A percentile compares a stretch with the other conserved stretches of the same genome.
These are phyloP conservation scores for Cabera pusaria DNA, from an alignment of 2,888 invertebrate genomes.

Conservation along the genomic window DNA sequence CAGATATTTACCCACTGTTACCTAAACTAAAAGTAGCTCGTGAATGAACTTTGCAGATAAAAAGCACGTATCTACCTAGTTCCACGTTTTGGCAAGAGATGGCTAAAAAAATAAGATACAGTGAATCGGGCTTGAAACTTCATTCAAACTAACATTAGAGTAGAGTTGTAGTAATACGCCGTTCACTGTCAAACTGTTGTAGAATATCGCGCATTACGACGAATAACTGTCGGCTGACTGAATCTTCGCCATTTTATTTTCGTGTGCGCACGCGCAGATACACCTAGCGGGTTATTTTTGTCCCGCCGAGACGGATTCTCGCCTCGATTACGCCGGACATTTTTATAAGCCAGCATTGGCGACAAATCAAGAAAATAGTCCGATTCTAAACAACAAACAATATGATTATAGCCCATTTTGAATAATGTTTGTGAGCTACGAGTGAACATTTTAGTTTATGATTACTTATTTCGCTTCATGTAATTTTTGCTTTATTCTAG, in stretches of 20 bases:
- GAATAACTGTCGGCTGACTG: constrained; percentile 58
- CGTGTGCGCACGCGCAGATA: constrained; percentile 50
- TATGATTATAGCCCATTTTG: constrained; percentile 74
- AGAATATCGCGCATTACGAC: constrained; percentile 54
- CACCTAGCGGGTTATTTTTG: constrained; percentile 67
- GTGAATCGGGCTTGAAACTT: constrained; percentile 42
- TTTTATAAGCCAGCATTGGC: constrained; percentile 70
- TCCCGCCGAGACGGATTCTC: constrained; percentile 63
- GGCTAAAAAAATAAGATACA: constrained; percentile 40
- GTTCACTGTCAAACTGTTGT: constrained; percentile 56
- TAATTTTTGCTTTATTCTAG: no score
- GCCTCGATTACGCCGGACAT: constrained; percentile 58
- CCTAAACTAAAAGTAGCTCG: constrained; percentile 16
- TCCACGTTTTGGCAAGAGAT: constrained; percentile 22
- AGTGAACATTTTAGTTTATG: no score
- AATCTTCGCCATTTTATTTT: constrained; percentile 65
- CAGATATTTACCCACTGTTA: no score
- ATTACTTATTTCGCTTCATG: constrained; percentile 48
- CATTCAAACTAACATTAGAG: constrained; percentile 52
- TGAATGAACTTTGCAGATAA: constrained; percentile 19
- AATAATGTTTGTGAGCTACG: constrained; percentile 73
- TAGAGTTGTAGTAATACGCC: constrained; percentile 47
- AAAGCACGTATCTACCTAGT: constrained; percentile 10
- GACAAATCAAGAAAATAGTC: constrained; percentile 74
- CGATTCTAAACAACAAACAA: constrained; percentile 74